Evolutionary conservation across 2,888 invertebrate species (phyloP).

Genomic region (Trimorus sp.): DNA sequence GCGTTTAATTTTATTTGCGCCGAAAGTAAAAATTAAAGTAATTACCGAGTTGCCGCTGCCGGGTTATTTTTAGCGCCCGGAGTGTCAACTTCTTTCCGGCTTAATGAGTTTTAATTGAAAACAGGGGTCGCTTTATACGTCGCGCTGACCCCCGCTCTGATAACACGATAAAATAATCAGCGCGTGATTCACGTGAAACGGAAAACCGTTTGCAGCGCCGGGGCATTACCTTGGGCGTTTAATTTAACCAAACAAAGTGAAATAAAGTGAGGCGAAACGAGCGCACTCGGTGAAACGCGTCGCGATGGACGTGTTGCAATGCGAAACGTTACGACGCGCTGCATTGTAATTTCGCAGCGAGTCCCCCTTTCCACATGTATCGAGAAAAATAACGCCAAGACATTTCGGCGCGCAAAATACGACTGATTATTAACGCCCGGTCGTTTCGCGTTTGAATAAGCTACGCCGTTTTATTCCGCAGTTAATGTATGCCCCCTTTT

Average conservation of each 20-base stretch:
- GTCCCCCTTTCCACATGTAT: too few relatives aligned
- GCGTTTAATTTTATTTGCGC: conserved; percentile 47
- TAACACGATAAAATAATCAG: conserved; percentile 63
- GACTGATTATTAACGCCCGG: too few relatives aligned
- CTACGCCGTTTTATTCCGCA: too few relatives aligned
- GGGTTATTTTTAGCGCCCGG: conserved; percentile 44
- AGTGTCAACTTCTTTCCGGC: conserved; percentile 60
- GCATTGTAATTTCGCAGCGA: too few relatives aligned
- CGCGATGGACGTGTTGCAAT: too few relatives aligned
- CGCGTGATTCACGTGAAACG: conserved; percentile 53
- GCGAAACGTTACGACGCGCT: too few relatives aligned
- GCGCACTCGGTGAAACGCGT: too few relatives aligned
- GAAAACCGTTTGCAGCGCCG: conserved; percentile 43
- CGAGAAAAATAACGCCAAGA: too few relatives aligned
- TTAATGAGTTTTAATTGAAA: conserved; percentile 63
- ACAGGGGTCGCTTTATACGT: conserved; percentile 51
- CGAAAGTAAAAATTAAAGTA: conserved; percentile 52
- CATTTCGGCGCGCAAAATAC: too few relatives aligned
- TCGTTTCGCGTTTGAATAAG: too few relatives aligned
- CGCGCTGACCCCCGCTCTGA: conserved; percentile 35
- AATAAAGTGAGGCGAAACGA: background rate
- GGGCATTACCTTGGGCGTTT: conserved; percentile 28
- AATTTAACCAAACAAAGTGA: conserved; percentile 33
- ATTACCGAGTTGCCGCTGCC: conserved; percentile 44
- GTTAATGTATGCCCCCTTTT: too few relatives aligned